Evolutionary conservation across 2,113 vertebrate genomes (phyloP), one percentile per base, ranked within the genome.

Genomic region (Hiodon tergisus): DNA sequence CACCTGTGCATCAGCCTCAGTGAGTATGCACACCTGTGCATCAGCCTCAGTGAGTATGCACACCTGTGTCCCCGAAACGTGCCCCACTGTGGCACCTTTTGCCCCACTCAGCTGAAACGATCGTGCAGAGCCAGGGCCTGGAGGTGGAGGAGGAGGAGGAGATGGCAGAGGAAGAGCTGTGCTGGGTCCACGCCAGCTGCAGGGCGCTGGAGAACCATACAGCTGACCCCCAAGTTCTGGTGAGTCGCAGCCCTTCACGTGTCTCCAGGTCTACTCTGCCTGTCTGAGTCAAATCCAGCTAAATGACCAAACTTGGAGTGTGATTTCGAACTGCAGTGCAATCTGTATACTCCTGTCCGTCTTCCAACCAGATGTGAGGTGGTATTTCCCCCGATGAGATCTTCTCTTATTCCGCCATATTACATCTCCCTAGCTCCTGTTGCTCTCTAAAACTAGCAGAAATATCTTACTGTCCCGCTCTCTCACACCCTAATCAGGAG

Each of bases 181-280:
- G 89, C 80, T 98, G 95, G 96, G 85, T 96, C 88, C 91, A 94
- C 81, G 87, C 87, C 2, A 95, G 92, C 83, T 95, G 93, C 47
- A 90, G 79, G 66, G 95, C 95, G 0, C 85, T 99, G 82, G 94
- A 94, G 2, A 68, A 88, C 31, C 95, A 98, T 67, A 88, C 89
- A 4, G 95, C 87, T 55, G 90, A 92, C 65, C 83, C 83, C 3
- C 82, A 84, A 0, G 96, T 98, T 52, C 94, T 96, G 94, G 97
- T 98, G 47, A 76, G 87, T 77, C 5, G 17, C 11, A 52, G 8
- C 31, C 14, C 71, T 58, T 16, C 69, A 46, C 54, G 6, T 47
- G 3, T 47, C 16, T 4, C 16, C 1, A n/a, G 10, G 48, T n/a
- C n/a, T n/a, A n/a, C n/a, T 65, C 6, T 65, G 62, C 6, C 17